Evolutionary conservation across 2,888 invertebrate species (phyloP).

Genomic region (Drosophila antonietae): DNA sequence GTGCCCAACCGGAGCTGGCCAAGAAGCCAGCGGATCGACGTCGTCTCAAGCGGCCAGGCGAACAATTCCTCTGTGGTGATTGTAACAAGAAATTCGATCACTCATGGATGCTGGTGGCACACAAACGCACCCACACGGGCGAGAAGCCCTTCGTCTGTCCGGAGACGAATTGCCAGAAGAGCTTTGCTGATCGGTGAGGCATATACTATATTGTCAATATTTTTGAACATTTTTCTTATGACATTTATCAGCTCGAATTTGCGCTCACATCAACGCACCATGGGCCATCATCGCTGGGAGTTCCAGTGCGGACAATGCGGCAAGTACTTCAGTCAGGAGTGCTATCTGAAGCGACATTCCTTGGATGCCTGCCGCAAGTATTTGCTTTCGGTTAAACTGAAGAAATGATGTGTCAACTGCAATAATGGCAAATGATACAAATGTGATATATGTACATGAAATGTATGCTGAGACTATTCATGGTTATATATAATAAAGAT

Average conservation of each 20-base stretch:
- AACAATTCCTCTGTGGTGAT: conserved; percentile 69
- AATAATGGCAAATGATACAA: not conserved
- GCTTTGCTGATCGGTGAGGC: conserved; percentile 86
- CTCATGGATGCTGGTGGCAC: conserved; percentile 90
- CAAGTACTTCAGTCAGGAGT: conserved; percentile 89
- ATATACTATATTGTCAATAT: not conserved
- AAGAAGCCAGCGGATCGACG: conserved; percentile 40
- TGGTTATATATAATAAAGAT: too few species aligned
- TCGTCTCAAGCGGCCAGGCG: conserved; percentile 48
- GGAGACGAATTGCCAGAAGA: conserved; percentile 86
- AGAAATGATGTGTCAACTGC: conserved; percentile 1
- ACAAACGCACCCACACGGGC: conserved; percentile 89
- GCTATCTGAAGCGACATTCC: conserved; percentile 88
- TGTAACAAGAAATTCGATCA: conserved; percentile 89
- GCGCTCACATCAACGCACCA: conserved; percentile 89
- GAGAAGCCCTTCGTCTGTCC: conserved; percentile 90
- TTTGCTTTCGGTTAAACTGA: conserved; percentile 43
- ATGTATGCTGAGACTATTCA: too few species aligned
- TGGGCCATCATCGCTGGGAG: conserved; percentile 89
- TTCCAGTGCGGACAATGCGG: conserved; percentile 88
- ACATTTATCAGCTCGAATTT: conserved; percentile 87
- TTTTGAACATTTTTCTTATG: not conserved
- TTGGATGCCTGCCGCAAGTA: conserved; percentile 88
- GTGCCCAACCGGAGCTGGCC: not conserved
- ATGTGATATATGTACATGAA: not conserved